phyloP scores from a whole-genome alignment of 2,797 vertebrate species.

The Garrulus glandarius region DNA sequence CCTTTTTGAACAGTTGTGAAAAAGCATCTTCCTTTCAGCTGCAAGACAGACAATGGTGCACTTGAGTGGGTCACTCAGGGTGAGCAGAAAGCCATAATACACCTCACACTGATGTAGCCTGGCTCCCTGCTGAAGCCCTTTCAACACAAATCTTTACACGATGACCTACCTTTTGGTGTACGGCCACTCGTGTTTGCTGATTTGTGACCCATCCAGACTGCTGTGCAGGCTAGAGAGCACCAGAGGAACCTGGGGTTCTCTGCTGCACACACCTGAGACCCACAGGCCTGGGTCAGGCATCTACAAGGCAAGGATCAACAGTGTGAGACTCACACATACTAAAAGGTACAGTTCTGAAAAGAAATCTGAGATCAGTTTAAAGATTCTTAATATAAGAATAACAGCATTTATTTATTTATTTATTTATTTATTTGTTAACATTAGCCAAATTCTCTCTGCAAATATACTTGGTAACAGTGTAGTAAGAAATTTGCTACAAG shows the following conservation, averaged over 20 bases:
- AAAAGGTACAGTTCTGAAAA: not conserved
- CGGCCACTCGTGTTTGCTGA: not conserved
- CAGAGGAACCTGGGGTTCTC: not conserved
- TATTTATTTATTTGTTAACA: not conserved
- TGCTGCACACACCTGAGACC: not conserved
- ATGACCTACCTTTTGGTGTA: not conserved
- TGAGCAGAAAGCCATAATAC: not conserved
- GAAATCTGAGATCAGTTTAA: not conserved
- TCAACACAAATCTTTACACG: not conserved
- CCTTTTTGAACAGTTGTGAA: conserved; percentile 8
- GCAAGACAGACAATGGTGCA: not conserved
- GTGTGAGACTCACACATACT: not conserved
- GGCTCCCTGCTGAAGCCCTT: not conserved
- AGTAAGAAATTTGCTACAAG: not conserved
- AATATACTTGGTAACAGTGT: not conserved
- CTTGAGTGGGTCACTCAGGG: not conserved
- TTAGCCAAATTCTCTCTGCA: not conserved
- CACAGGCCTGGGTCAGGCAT: not conserved
- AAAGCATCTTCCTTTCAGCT: conserved; percentile 9
- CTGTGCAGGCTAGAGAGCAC: fast-evolving
- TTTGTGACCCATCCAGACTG: not conserved
- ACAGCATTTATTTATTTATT: not conserved
- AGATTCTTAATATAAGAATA: not conserved
- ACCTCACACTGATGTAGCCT: not conserved
- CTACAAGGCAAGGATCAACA: not conserved